Evolutionary conservation across 2,113 vertebrate species (phyloP).

Genomic region (Acanthochromis polyacanthus): DNA sequence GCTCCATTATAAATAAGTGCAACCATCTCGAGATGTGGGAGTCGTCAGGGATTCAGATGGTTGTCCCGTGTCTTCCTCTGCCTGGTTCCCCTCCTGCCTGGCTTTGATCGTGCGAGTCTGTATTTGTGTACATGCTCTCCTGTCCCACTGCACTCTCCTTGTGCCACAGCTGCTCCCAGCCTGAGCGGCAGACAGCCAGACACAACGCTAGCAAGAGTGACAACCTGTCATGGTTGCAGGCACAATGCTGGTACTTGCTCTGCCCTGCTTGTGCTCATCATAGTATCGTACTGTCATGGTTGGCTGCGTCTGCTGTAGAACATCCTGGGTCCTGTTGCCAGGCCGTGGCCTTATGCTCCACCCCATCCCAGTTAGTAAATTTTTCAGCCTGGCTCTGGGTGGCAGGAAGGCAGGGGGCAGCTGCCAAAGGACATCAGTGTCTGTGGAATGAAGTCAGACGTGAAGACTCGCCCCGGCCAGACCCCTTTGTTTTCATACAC

Average conservation of each 20-base stretch:
- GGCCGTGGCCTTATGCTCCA: constrained; percentile 16
- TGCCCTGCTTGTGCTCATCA: constrained; percentile 2
- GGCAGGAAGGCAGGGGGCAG: constrained; percentile 35
- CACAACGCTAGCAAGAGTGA: background rate
- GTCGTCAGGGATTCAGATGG: constrained; percentile 4
- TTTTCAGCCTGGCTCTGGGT: constrained; percentile 40
- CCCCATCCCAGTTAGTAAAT: constrained; percentile 43
- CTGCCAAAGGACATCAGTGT: constrained; percentile 69
- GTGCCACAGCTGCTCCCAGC: constrained; percentile 62
- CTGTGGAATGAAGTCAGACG: constrained; percentile 68
- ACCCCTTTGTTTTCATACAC: constrained; percentile 67
- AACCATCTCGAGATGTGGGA: background rate
- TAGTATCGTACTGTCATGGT: constrained; percentile 21
- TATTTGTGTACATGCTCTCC: constrained; percentile 28
- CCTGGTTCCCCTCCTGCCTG: background rate
- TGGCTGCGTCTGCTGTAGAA: constrained; percentile 17
- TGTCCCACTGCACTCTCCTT: constrained; percentile 23
- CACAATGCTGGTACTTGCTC: constrained; percentile 1
- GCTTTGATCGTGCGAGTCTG: constrained; percentile 4
- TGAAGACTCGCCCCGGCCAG: constrained; percentile 60
- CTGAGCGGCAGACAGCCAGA: constrained; percentile 34
- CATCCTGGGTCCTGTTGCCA: constrained; percentile 28
- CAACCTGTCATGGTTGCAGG: constrained; percentile 17
- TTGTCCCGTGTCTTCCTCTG: constrained; percentile 9
- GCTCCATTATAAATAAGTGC: background rate